Percentiles rank a stretch among this genome's conserved stretches.
Evolutionary conservation across 64 coral and sea anemone species (phyloP).

Genomic region (Anthopleura sola): DNA sequence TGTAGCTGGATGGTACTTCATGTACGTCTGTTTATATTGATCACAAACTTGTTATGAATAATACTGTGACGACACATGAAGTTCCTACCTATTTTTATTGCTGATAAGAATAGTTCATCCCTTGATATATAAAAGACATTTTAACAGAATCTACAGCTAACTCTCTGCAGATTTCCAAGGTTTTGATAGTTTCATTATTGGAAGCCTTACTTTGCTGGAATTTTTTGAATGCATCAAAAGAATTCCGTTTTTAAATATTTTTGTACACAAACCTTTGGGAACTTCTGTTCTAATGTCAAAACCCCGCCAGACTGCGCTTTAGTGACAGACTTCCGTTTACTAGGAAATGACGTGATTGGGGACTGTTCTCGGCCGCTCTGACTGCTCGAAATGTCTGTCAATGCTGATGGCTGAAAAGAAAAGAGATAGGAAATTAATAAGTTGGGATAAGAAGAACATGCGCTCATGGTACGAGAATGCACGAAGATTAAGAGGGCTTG

Average conservation of each 20-base stretch:
- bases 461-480: not conserved
- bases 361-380: conserved; percentile 18
- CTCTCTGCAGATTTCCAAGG: too few relatives aligned
- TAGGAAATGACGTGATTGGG: not conserved
- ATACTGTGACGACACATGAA: too few relatives aligned
- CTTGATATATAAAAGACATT: too few relatives aligned
- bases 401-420: conserved; percentile 16
- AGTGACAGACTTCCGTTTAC: not conserved
- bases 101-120: too few relatives aligned
- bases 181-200: too few relatives aligned
- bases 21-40: too few relatives aligned
- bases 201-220: too few relatives aligned
- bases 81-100: too few relatives aligned
- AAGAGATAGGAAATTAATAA: not conserved
- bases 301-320: conserved; percentile 15
- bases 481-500: not conserved
- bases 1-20: too few relatives aligned
- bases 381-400: conserved; percentile 28
- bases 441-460: not conserved
- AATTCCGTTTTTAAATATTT: not conserved
- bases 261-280: conserved; percentile 42
- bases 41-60: too few relatives aligned
- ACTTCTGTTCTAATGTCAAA: conserved; percentile 59
- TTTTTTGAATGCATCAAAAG: too few relatives aligned
- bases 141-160: too few relatives aligned